Percentiles rank a stretch among this genome's conserved stretches.
phyloP scores from a whole-genome alignment of 2,888 invertebrate species.

The Glyphotaelius pellucidus region DNA sequence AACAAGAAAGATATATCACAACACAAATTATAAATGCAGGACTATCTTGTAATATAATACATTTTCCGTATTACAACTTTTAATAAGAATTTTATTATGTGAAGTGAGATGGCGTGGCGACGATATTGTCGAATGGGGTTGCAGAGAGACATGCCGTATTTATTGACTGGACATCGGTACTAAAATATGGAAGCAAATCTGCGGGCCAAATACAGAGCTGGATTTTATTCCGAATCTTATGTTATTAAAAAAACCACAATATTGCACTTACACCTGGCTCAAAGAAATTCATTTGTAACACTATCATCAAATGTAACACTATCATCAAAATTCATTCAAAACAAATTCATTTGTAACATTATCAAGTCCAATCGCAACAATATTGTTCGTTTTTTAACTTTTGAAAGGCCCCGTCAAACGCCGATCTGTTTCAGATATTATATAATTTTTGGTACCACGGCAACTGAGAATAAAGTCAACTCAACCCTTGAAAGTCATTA shows the following conservation, averaged over 20 bases:
- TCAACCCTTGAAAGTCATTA: too few relatives aligned
- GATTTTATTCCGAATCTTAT: neutral
- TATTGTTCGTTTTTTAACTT: neutral
- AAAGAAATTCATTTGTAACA: too few relatives aligned
- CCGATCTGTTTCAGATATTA: too few relatives aligned
- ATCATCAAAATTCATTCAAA: too few relatives aligned
- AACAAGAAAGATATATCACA: neutral
- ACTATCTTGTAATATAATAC: neutral
- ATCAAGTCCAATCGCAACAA: too few relatives aligned
- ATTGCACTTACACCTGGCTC: too few relatives aligned
- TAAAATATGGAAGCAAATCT: constrained; percentile 59
- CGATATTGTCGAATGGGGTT: constrained; percentile 37
- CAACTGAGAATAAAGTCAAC: too few relatives aligned
- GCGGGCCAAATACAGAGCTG: constrained; percentile 46
- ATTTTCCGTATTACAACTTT: neutral
- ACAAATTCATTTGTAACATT: too few relatives aligned
- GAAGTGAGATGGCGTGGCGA: neutral
- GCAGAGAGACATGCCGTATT: constrained; percentile 52
- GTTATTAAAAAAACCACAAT: neutral
- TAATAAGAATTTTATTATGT: neutral
- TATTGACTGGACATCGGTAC: constrained; percentile 65
- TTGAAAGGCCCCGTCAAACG: neutral
- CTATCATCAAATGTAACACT: too few relatives aligned
- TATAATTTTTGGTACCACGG: too few relatives aligned
- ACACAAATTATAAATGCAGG: neutral